Evolutionary conservation across 2,888 invertebrate species (phyloP).

Genomic region (Standfussiana lucernea): DNA sequence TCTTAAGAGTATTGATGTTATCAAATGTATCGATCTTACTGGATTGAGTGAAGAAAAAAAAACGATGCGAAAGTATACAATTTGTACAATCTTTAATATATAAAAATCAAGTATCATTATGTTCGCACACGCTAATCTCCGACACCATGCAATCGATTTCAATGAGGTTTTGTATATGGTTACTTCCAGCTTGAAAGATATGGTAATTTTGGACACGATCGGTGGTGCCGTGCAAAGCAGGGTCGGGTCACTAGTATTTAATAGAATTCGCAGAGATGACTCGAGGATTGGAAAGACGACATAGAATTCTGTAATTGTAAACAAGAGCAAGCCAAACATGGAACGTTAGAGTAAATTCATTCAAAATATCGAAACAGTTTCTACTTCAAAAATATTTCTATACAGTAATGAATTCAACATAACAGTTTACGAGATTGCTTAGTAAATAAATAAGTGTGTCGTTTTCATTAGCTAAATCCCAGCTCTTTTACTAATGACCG

Average conservation of each 20-base stretch:
- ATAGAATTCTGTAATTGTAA: neutral
- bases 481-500: slow-evolving; percentile 33
- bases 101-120: no score
- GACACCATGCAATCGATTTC: neutral
- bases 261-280: neutral
- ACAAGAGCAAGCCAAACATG: neutral
- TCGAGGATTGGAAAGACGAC: neutral
- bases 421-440: slow-evolving; percentile 13
- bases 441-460: slow-evolving; percentile 32
- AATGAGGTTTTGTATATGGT: neutral
- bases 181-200: neutral
- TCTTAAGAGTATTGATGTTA: neutral
- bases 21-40: neutral
- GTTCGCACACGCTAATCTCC: neutral
- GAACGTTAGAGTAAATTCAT: neutral
- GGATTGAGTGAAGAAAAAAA: neutral
- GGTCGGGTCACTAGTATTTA: neutral
- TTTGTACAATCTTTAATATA: no score
- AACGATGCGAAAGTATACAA: no score
- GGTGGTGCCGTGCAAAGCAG: neutral
- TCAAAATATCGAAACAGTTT: neutral
- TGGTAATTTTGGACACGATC: neutral
- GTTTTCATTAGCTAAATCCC: slow-evolving; percentile 41
- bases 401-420: neutral
- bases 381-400: neutral